These are phyloP conservation scores for Echiichthys vipera DNA, from an alignment of 2,797 vertebrate genomes.

Conservation along the genomic window DNA sequence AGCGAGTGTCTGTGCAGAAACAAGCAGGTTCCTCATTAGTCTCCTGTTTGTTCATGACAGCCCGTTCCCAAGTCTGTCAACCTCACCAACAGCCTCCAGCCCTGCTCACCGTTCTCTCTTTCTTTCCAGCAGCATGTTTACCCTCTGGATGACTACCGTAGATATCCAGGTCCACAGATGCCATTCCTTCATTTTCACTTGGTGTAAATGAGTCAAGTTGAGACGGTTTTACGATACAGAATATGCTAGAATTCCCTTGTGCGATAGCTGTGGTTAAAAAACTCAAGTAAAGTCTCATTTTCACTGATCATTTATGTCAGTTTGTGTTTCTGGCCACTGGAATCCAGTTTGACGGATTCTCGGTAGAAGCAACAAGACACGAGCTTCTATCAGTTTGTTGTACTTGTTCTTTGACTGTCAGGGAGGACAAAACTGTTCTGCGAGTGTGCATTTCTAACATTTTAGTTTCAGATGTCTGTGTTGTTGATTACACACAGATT, in stretches of 20 bases:
- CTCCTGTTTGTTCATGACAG: background rate
- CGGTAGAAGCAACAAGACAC: too few species aligned
- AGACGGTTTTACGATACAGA: background rate
- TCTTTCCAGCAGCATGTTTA: slow-evolving; percentile 15
- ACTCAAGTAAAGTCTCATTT: background rate
- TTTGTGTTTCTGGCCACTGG: background rate
- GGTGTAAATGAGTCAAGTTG: background rate
- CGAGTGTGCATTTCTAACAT: background rate
- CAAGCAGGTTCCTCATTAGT: background rate
- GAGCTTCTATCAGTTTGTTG: background rate
- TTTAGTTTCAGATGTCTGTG: background rate
- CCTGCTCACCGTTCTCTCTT: background rate
- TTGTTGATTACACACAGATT: background rate
- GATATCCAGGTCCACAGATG: background rate
- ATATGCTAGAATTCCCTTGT: background rate
- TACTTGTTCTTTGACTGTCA: background rate
- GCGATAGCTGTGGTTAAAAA: background rate
- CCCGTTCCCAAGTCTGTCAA: background rate
- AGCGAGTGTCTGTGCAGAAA: background rate
- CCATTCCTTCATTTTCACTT: background rate
- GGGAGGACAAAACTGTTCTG: background rate
- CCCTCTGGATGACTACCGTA: background rate
- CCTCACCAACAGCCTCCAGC: background rate
- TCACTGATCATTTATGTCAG: background rate
- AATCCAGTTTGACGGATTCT: background rate